Evolutionary conservation across 2,113 vertebrate species (phyloP).

Genomic region (Solea senegalensis): DNA sequence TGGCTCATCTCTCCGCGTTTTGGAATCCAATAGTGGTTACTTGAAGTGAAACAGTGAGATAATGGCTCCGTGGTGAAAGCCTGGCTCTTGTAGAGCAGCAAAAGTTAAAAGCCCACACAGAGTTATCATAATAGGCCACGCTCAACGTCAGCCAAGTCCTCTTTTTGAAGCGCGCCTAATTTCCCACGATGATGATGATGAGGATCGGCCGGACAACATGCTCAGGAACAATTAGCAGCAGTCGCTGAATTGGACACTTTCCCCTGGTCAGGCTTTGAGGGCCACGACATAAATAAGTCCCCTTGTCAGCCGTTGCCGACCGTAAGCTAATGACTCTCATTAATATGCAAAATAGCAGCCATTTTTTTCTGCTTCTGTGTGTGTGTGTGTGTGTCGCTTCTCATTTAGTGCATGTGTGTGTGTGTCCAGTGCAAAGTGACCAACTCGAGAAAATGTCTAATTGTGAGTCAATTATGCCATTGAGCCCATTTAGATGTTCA

Average conservation of each 20-base stretch:
- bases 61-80: constrained; percentile 71
- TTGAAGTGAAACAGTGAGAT: constrained; percentile 53
- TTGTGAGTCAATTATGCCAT: constrained; percentile 89
- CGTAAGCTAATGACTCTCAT: constrained; percentile 86
- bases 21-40: constrained; percentile 62
- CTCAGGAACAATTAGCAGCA: constrained; percentile 84
- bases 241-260: constrained; percentile 79
- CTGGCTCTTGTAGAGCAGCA: constrained; percentile 70
- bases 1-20: constrained; percentile 51
- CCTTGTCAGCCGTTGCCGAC: constrained; percentile 83
- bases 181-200: constrained; percentile 80
- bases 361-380: constrained; percentile 64
- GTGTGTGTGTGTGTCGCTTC: constrained; percentile 44
- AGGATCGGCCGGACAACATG: constrained; percentile 80
- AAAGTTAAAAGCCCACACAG: constrained; percentile 77
- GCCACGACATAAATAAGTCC: constrained; percentile 83
- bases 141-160: constrained; percentile 68
- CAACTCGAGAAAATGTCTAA: constrained; percentile 85
- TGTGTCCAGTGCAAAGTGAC: constrained; percentile 83
- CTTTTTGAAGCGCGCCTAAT: constrained; percentile 74
- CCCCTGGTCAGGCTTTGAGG: constrained; percentile 78
- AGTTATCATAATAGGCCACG: constrained; percentile 78
- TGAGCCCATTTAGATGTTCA: constrained; percentile 87
- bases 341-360: constrained; percentile 87
- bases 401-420: constrained; percentile 70